Percentiles rank a stretch among this genome's conserved stretches.
phyloP scores from a whole-genome alignment of 1,140 invertebrate species.

The Leptestheria dahalacensis region DNA sequence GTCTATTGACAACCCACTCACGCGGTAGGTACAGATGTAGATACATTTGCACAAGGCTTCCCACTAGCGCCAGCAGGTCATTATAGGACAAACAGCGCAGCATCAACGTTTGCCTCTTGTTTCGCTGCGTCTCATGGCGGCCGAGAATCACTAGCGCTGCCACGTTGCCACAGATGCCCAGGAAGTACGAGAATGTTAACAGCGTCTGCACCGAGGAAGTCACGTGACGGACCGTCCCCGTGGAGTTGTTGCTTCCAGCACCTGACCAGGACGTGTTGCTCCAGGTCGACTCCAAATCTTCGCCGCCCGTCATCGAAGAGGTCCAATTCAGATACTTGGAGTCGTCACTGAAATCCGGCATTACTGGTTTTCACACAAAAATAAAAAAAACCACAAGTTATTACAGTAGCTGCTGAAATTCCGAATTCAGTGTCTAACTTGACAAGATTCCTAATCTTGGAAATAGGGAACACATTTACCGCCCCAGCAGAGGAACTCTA shows the following conservation, averaged over 20 bases:
- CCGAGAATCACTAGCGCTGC: constrained; percentile 42
- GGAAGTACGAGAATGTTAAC: constrained; percentile 37
- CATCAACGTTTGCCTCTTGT: constrained; percentile 62
- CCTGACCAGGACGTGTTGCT: not conserved
- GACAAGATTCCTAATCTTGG: too few species aligned
- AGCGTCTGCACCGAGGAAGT: constrained; percentile 27
- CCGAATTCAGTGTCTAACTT: too few species aligned
- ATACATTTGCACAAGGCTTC: constrained; percentile 40
- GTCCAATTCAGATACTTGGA: too few species aligned
- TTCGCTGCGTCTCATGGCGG: constrained; percentile 33
- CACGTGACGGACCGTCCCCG: not conserved
- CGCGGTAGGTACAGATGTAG: constrained; percentile 34
- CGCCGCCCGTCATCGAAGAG: too few species aligned
- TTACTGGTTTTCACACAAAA: too few species aligned
- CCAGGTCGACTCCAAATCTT: not conserved
- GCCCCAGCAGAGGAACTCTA: too few species aligned
- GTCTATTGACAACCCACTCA: constrained; percentile 13
- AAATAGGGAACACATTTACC: too few species aligned
- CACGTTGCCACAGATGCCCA: constrained; percentile 41
- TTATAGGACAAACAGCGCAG: constrained; percentile 58
- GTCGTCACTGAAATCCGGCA: too few species aligned
- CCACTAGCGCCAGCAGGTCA: constrained; percentile 49
- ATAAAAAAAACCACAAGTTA: too few species aligned
- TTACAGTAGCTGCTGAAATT: too few species aligned
- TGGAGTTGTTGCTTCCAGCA: not conserved